phyloP scores from a whole-genome alignment of 1,140 invertebrate species.

The Drosophila albomicans region DNA sequence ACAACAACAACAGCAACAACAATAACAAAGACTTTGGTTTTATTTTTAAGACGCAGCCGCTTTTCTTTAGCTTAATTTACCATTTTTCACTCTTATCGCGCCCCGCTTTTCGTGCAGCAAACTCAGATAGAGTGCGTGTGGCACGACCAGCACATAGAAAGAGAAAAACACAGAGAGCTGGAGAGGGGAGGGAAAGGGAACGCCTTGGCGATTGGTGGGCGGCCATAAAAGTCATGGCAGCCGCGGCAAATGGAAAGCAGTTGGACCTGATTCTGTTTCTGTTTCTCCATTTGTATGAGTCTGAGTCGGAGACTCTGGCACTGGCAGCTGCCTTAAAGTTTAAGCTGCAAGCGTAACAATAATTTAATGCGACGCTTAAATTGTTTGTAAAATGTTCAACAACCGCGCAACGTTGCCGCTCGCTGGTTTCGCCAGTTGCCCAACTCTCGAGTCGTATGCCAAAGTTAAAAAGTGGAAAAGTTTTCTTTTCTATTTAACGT shows the following conservation, averaged over 20 bases:
- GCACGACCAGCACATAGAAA: conserved; percentile 7
- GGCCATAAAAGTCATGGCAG: conserved; percentile 74
- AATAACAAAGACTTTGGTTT: conserved; percentile 65
- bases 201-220: conserved; percentile 26
- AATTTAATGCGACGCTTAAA: conserved; percentile 83
- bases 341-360: conserved; percentile 81
- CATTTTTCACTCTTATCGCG: conserved; percentile 83
- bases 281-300: not conserved
- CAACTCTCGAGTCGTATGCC: conserved; percentile 43
- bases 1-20: conserved; percentile 53
- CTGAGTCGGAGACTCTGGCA: not conserved
- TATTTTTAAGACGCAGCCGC: conserved; percentile 54
- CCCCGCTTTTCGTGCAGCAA: conserved; percentile 31
- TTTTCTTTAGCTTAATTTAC: conserved; percentile 80
- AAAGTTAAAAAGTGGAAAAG: conserved; percentile 83
- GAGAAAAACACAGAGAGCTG: not conserved
- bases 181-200: conserved; percentile 5
- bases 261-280: conserved; percentile 47
- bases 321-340: conserved; percentile 69
- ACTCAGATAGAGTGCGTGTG: conserved; percentile 20
- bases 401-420: conserved; percentile 60
- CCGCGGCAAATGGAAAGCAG: conserved; percentile 58
- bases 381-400: conserved; percentile 83
- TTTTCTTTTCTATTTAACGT: conserved; percentile 83
- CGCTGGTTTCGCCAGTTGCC: conserved; percentile 26